Evolutionary conservation across 2,113 vertebrate genomes (phyloP).

Genomic region (Dolichallabes microphthalmus): DNA sequence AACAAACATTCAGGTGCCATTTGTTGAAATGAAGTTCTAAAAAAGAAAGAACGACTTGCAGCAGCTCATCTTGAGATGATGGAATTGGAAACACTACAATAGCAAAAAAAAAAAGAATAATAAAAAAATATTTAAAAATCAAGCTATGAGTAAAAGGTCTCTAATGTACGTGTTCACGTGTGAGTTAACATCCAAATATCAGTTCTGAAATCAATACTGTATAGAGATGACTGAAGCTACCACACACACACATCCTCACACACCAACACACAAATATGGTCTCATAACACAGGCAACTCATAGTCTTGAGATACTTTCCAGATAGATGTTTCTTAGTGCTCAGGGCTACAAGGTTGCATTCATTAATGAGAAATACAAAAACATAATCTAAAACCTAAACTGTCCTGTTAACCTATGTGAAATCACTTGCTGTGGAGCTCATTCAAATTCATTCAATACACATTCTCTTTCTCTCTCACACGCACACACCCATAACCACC

Average conservation of each 20-base stretch:
- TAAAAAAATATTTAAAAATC: neutral
- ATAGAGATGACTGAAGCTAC: constrained; percentile 4
- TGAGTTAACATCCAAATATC: neutral
- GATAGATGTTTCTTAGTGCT: constrained; percentile 23
- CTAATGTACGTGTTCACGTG: neutral
- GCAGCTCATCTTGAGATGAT: constrained; percentile 27
- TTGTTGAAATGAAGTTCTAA: constrained; percentile 22
- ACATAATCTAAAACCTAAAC: constrained; percentile 8
- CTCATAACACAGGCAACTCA: constrained; percentile 17
- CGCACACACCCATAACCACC: neutral
- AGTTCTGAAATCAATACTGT: constrained; percentile 44
- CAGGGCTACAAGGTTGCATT: constrained; percentile 42
- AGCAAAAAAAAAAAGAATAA: no score
- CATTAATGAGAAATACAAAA: constrained; percentile 5
- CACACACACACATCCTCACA: constrained; percentile 30
- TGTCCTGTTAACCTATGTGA: neutral
- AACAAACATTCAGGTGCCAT: constrained; percentile 55
- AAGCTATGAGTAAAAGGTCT: neutral
- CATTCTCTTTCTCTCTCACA: neutral
- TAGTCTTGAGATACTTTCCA: constrained; percentile 26
- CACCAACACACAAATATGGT: constrained; percentile 26
- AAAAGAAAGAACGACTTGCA: constrained; percentile 51
- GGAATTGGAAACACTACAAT: neutral
- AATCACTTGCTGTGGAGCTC: neutral
- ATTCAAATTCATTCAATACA: neutral